Base-by-base conservation (phyloP, 2,888 invertebrate genomes). In the Cataglyphis livida region DNA sequence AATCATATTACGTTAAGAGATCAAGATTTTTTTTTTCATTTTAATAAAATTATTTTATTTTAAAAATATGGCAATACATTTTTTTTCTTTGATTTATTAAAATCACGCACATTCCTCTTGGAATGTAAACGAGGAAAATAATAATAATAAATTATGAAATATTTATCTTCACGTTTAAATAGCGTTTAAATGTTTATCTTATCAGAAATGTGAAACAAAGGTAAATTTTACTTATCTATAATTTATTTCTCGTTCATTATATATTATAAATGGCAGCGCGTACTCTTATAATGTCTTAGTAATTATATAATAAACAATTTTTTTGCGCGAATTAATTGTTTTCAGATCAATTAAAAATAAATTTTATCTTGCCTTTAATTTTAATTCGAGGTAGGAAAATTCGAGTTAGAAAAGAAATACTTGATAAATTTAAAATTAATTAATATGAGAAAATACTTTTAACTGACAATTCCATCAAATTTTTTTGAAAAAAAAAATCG, bases 341-440 rank as follows among this genome's bases (percentile, higher is more conserved):
- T 35, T 62, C 12, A 21, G 2, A 3, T 64, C 12, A 38, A 64
- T 15, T 32, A 62, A 21, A 64, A 64, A 38, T 21, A 38, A 10
- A 5, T 68, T 66, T 68, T 32, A 18, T 65, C 38, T 64, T 2
- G 38, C 35, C 41, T 41, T 21, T 21, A 41, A 38, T 68, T 51
- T 51, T 68, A 28, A 48, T 68, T 48, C 10, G 38, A 38, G 10
- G 3, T 32, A 38, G 1, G 15, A 25, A 25, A 25, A 7, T 3
- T 59, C 0, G 25, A 41, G 21, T 38, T 25, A 41, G 12, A 44
- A 44, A 35, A 73, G 0, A 59, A 41, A 62, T 44, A 44, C 28
- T 44, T 48, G 44, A 48, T 32, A 48, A 3, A 75, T 75, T 64
- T 0, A 5, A 75, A 64, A 15, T 64, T 51, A 48, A 48, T 35